Conservation (phyloP, 2,797 vertebrate species). For the Todus mexicanus region DNA sequence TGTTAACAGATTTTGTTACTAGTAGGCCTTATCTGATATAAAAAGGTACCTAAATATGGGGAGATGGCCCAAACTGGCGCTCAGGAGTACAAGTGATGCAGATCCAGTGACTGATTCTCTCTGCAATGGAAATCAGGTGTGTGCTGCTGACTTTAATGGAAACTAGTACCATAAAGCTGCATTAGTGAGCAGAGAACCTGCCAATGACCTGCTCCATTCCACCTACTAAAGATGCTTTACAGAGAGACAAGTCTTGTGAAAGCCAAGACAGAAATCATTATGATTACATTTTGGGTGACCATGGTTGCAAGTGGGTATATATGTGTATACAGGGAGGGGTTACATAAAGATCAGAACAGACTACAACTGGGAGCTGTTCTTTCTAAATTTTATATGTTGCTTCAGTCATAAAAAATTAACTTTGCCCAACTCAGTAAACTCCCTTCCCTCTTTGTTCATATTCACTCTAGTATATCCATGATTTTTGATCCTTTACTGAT, state of each 20-base stretch:
- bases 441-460: constrained; percentile 16
- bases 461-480: constrained; percentile 1
- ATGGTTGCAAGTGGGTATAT: neutral
- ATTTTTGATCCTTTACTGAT: constrained; percentile 18
- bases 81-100: neutral
- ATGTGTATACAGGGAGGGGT: neutral
- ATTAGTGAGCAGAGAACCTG: neutral
- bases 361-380: neutral
- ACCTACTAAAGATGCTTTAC: neutral
- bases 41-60: neutral
- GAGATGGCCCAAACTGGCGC: neutral
- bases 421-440: neutral
- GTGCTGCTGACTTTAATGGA: neutral
- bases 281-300: neutral
- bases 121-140: neutral
- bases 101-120: neutral
- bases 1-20: neutral
- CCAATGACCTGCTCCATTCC: neutral
- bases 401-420: constrained; percentile 7
- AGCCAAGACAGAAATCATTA: neutral
- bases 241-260: neutral
- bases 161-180: neutral
- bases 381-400: neutral
- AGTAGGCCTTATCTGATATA: neutral
- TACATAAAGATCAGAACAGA: neutral